phyloP scores from a whole-genome alignment of 2,888 invertebrate species.

The Parnassius mnemosyne region DNA sequence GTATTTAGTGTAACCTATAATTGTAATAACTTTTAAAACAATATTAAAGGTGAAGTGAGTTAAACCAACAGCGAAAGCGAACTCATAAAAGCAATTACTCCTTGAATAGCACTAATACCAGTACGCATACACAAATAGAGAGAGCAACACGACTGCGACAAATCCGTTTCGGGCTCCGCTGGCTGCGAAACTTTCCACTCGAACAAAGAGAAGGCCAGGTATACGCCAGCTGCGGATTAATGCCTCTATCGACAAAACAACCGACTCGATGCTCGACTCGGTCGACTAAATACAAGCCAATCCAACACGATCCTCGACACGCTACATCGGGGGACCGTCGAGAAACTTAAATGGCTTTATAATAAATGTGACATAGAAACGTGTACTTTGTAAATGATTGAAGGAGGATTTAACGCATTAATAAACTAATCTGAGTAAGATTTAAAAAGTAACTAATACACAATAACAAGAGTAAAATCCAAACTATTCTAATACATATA shows the following conservation, averaged over 20 bases:
- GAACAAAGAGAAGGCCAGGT: slow-evolving; percentile 73
- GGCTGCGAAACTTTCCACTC: slow-evolving; percentile 59
- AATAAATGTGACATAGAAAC: slow-evolving; percentile 60
- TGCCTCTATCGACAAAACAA: slow-evolving; percentile 44
- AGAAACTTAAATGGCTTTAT: slow-evolving; percentile 68
- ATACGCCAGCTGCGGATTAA: slow-evolving; percentile 69
- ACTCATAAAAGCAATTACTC: slow-evolving; percentile 21
- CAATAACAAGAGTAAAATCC: not conserved
- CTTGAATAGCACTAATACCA: slow-evolving; percentile 14
- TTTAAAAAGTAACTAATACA: too few relatives aligned
- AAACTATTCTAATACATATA: not conserved
- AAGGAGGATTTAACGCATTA: slow-evolving; percentile 28
- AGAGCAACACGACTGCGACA: slow-evolving; percentile 45
- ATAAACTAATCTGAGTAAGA: too few relatives aligned
- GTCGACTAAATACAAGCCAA: slow-evolving; percentile 31
- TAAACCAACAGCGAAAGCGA: not conserved
- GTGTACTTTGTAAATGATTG: slow-evolving; percentile 36
- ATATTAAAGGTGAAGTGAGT: not conserved
- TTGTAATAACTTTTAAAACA: not conserved
- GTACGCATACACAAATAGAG: slow-evolving; percentile 13
- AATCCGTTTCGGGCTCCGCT: slow-evolving; percentile 49
- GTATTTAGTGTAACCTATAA: too few relatives aligned
- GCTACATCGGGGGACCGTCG: slow-evolving; percentile 42
- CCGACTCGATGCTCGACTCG: slow-evolving; percentile 42
- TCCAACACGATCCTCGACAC: slow-evolving; percentile 44